Evolutionary conservation across 2,113 vertebrate genomes (phyloP).

Genomic region (Stercorarius parasiticus): DNA sequence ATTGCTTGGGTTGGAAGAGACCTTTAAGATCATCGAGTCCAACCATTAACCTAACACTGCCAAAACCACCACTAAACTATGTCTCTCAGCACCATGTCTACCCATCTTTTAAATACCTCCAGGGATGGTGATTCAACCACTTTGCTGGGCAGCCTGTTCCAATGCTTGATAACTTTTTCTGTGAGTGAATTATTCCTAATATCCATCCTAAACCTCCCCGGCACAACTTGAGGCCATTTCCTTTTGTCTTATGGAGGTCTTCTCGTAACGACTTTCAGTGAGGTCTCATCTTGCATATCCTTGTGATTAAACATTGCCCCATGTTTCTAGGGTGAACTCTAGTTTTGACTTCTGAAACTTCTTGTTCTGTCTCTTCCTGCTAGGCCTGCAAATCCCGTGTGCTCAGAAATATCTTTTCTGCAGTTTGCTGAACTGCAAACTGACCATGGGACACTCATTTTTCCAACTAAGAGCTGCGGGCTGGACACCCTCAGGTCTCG

Average conservation of each 20-base stretch:
- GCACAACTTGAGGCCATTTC: not conserved
- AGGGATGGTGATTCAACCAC: not conserved
- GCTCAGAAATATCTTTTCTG: not conserved
- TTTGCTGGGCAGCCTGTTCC: not conserved
- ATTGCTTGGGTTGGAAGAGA: not conserved
- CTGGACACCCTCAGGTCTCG: not conserved
- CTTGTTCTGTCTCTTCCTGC: not conserved
- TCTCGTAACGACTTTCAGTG: not conserved
- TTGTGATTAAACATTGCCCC: not conserved
- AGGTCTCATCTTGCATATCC: not conserved
- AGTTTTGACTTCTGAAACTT: not conserved
- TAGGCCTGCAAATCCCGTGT: fast-evolving
- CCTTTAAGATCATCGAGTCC: not conserved
- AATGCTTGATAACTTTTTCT: not conserved
- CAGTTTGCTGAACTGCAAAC: not conserved
- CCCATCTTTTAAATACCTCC: not conserved
- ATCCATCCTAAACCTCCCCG: not conserved
- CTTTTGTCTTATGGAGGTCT: not conserved
- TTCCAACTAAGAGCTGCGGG: not conserved
- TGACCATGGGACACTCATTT: not conserved
- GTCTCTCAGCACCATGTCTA: not conserved
- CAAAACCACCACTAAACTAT: not conserved
- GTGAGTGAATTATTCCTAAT: not conserved
- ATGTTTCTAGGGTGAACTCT: not conserved
- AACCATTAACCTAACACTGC: not conserved